Evolutionary conservation across 92 coral and sea anemone species (phyloP), one percentile per base, ranked within the genome.

Genomic region (Porites evermanni): DNA sequence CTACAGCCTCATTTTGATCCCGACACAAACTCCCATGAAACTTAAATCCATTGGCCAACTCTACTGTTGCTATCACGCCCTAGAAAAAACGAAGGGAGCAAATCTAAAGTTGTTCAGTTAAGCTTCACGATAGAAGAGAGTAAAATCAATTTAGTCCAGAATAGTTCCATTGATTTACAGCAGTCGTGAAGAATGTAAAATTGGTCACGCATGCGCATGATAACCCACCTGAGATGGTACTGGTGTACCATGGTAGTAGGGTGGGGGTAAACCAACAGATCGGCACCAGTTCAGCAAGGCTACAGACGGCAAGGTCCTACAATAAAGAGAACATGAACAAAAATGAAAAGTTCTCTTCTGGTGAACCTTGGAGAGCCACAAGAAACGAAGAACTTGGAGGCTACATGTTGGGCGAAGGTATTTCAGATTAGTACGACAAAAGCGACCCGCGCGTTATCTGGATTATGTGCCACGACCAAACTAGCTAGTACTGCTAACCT

Each of bases 11-110:
- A 18, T 54, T 82, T 19, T 87, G 90, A 74, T 93, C 93, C 24
- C 82, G 44, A 75, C 98, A 92, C 19, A 47, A 86, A 10, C 91
- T 68, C 4, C 98, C 98, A 10, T 78, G 12, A 59, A 84, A 88
- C 77, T 93, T 94, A 14, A 93, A 69, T 18, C 95, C 95, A 64
- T 90, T 88, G 65, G 94, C 94, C 59, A 94, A 72, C 77, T 90
- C 91, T 18, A 94, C 95, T 9, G 84, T 59, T 11, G 95, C 94
- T 50, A 67, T 29, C 26, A 92, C 70, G 8, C 98, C 98, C 98
- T 94, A 70, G 63, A 54, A 76, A 69, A 50, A 20, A 65, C 11
- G 54, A 54, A 8, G 7, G 18, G 4, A 52, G 53, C 60, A 8
- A 26, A 19, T 10, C 53, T 53, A n/a, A 21, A 56, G 61, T 56